phyloP scores from a whole-genome alignment of 2,888 invertebrate species.

The Drosophila niveifrons region DNA sequence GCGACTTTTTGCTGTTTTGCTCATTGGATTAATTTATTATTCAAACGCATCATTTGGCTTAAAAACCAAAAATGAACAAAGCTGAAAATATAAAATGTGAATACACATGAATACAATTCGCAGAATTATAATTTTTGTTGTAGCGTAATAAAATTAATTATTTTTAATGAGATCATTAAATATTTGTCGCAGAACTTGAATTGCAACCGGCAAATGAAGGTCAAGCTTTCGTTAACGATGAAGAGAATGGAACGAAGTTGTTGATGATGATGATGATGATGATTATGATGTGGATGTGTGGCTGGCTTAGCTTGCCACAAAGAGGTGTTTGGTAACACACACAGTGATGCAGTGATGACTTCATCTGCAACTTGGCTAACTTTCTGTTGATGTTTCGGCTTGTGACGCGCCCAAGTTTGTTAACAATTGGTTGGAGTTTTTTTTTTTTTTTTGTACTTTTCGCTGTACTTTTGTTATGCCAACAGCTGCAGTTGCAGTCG shows the following conservation, averaged over 20 bases:
- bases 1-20: not conserved
- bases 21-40: constrained; percentile 15
- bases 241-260: not conserved
- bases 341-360: constrained; percentile 45
- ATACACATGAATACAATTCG: constrained; percentile 9
- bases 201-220: constrained; percentile 26
- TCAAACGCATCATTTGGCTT: constrained; percentile 14
- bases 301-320: constrained; percentile 13
- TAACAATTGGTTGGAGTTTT: constrained; percentile 68
- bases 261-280: not conserved
- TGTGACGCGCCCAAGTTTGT: constrained; percentile 73
- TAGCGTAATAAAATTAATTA: constrained; percentile 31
- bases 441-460: constrained; percentile 16
- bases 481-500: constrained; percentile 73
- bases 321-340: constrained; percentile 9
- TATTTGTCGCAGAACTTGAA: constrained; percentile 29
- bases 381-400: constrained; percentile 58
- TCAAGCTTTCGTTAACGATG: constrained; percentile 14
- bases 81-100: not conserved
- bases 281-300: not conserved
- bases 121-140: not conserved
- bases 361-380: constrained; percentile 51
- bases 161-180: constrained; percentile 49
- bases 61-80: not conserved
- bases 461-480: constrained; percentile 67